Evolutionary conservation across 2,797 vertebrate genomes (phyloP).

Genomic region (Tachyglossus aculeatus): DNA sequence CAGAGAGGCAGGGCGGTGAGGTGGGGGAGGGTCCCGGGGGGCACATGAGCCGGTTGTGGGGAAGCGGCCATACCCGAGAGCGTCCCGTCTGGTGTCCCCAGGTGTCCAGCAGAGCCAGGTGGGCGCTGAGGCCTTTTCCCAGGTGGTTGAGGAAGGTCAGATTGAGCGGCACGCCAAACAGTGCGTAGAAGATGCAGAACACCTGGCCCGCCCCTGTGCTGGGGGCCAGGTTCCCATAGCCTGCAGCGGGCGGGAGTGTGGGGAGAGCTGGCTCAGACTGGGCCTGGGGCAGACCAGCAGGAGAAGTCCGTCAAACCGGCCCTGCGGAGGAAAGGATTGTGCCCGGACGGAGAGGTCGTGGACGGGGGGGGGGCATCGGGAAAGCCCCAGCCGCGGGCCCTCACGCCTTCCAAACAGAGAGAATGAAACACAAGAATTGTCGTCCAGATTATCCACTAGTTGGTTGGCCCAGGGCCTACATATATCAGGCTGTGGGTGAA

Average conservation of each 20-base stretch:
- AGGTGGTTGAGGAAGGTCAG: slow-evolving; percentile 89
- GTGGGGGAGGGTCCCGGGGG: not conserved
- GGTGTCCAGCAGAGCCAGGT: slow-evolving; percentile 79
- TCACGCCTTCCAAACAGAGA: too few species aligned
- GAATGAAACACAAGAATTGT: too few species aligned
- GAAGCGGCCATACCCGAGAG: slow-evolving; percentile 61
- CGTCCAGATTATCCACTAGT: too few species aligned
- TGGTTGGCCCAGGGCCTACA: too few species aligned
- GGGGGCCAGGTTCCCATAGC: slow-evolving; percentile 89
- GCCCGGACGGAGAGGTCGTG: not conserved
- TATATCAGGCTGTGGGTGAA: too few species aligned
- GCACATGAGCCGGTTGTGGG: not conserved
- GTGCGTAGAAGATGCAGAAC: slow-evolving; percentile 92
- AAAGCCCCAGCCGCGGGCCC: too few species aligned
- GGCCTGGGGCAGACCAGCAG: not conserved
- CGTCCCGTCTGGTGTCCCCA: slow-evolving; percentile 71
- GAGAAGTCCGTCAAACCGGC: too few species aligned
- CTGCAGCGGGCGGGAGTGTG: slow-evolving; percentile 60
- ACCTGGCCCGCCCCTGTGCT: slow-evolving; percentile 88
- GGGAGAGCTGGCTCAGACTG: not conserved
- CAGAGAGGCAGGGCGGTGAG: not conserved
- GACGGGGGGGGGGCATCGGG: not conserved
- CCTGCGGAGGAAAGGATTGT: too few species aligned
- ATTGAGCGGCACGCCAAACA: slow-evolving; percentile 90
- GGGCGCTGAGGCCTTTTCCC: slow-evolving; percentile 80